Evolutionary conservation across 2,113 vertebrate genomes (phyloP), one percentile per base, ranked within the genome.

Genomic region (Zingel zingel): DNA sequence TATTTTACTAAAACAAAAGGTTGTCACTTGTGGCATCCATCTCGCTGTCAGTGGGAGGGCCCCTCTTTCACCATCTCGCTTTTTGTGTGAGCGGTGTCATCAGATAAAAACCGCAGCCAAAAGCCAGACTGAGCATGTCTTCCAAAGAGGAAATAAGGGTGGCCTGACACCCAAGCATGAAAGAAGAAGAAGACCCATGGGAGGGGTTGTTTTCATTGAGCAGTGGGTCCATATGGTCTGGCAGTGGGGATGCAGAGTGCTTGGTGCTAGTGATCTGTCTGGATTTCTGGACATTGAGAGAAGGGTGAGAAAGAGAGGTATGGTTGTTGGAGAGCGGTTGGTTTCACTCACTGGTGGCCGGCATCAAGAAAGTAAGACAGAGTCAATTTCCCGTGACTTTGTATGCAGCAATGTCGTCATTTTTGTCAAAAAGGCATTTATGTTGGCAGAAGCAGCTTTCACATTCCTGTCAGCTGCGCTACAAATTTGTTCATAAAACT

Each of bases 21-120:
- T 77, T 86, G 89, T 93, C 91, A 93, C 92, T 93, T 67, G 89
- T 65, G 90, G 89, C 94, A 93, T 95, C 94, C 92, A 95, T 95
- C 94, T 93, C 90, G 75, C 89, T 94, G 93, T 94, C 91, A 93
- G 83, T 48, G 83, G 79, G 77, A 85, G 30, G 81, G 21, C 84
- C 13, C 30, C 59, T 74, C 89, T 79, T 88, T 89, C 91, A 79
- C 75, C 85, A 82, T 84, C 88, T 89, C 82, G 54, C 81, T 90
- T 63, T 85, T 85, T 92, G 91, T 91, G 81, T 68, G 75, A 86
- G 82, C 78, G 66, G 86, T 91, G 91, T 90, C 90, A 93, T 94
- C 91, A 85, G 89, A 93, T 86, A 86, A 89, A 43, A 90, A 57
- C 59, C 0, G 66, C 82, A 85, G 51, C 39, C 39, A 81, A 70